Conservation (phyloP, 2,797 vertebrate genomes). For the Cynodonichthys magdalenae region DNA sequence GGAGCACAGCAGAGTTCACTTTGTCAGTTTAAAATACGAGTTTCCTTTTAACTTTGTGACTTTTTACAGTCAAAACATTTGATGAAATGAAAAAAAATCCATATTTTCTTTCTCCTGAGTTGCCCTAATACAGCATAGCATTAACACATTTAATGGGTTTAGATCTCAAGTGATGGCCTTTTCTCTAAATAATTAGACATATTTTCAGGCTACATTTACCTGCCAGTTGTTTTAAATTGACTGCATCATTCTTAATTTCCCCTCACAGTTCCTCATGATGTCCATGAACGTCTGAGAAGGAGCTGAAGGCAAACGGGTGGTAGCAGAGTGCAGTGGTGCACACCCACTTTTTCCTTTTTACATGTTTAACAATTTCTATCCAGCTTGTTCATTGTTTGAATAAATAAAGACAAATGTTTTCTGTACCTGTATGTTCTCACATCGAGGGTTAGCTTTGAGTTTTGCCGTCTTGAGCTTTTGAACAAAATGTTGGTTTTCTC, state of each 20-base stretch:
- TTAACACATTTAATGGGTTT: too few relatives aligned
- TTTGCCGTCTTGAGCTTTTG: slow-evolving; percentile 9
- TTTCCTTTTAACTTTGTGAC: too few relatives aligned
- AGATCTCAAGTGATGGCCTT: too few relatives aligned
- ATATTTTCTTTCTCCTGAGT: too few relatives aligned
- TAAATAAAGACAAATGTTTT: slow-evolving; percentile 16
- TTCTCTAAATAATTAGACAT: too few relatives aligned
- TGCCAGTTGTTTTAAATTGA: not conserved
- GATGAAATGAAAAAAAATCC: too few relatives aligned
- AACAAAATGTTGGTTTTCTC: slow-evolving; percentile 30
- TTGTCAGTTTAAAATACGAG: too few relatives aligned
- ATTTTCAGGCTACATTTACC: not conserved
- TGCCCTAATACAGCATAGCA: too few relatives aligned
- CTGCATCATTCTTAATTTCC: not conserved
- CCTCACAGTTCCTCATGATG: slow-evolving; percentile 78
- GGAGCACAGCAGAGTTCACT: too few relatives aligned
- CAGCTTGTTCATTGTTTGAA: not conserved
- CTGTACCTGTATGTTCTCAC: slow-evolving; percentile 2
- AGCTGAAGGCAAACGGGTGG: slow-evolving; percentile 1
- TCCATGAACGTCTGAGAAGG: slow-evolving; percentile 81
- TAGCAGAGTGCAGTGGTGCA: slow-evolving; percentile 22
- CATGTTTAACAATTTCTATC: not conserved
- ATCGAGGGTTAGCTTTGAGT: not conserved
- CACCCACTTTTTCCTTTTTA: slow-evolving; percentile 1
- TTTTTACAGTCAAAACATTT: too few relatives aligned